These are phyloP conservation scores for Lates japonicus DNA, from an alignment of 2,797 vertebrate species.

Conservation along the genomic window DNA sequence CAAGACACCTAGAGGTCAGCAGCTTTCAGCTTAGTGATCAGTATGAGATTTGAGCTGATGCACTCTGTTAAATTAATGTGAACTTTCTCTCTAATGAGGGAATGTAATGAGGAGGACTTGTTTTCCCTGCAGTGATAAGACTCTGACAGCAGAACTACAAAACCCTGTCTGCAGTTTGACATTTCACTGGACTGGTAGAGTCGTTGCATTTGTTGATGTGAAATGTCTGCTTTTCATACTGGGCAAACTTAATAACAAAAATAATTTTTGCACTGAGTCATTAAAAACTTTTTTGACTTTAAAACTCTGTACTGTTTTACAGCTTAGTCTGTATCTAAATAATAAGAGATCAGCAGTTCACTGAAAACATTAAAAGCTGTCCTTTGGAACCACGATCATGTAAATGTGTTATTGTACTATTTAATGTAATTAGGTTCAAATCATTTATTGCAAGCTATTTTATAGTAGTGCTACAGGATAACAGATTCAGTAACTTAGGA, in stretches of 20 bases:
- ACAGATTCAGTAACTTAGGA: neutral
- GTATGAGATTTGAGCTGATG: conserved; percentile 29
- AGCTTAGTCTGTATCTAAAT: neutral
- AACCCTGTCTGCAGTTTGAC: conserved; percentile 7
- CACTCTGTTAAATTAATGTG: conserved; percentile 45
- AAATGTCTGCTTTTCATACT: conserved; percentile 2
- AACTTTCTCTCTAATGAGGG: conserved; percentile 60
- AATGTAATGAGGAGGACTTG: conserved; percentile 31
- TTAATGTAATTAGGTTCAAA: neutral
- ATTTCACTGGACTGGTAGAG: neutral
- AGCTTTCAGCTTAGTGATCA: conserved; percentile 23
- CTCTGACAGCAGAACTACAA: conserved; percentile 23
- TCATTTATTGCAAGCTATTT: neutral
- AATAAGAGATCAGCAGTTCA: neutral
- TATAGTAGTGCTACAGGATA: neutral
- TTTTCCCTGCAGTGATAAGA: conserved; percentile 19
- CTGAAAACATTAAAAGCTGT: neutral
- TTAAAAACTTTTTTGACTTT: neutral
- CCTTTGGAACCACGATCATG: too few species aligned
- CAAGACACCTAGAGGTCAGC: conserved; percentile 26
- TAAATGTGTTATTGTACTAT: neutral
- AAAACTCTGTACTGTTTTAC: neutral
- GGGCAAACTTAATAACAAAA: neutral
- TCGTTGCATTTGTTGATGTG: neutral
- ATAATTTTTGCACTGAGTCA: neutral